Evolutionary conservation across 2,113 vertebrate genomes (phyloP).

Genomic region (Chrysemys picta): DNA sequence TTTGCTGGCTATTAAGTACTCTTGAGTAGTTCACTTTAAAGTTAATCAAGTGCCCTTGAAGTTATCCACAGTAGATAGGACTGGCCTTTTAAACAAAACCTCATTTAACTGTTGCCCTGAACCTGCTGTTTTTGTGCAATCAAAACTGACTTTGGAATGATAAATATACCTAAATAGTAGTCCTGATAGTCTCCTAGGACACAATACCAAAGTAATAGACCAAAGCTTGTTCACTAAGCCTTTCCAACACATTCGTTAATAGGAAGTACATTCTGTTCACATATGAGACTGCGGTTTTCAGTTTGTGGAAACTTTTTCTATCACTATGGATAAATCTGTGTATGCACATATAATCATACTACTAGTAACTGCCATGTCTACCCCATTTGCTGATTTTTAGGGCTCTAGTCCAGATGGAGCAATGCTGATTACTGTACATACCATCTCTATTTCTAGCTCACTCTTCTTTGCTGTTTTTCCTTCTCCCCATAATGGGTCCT

Average conservation of each 20-base stretch:
- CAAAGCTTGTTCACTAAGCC: constrained; percentile 31
- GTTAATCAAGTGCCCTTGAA: background rate
- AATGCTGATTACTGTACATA: background rate
- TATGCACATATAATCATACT: background rate
- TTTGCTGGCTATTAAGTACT: constrained; percentile 11
- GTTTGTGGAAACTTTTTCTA: background rate
- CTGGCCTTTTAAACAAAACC: background rate
- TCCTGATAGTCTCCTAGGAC: background rate
- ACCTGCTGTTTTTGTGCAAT: constrained; percentile 30
- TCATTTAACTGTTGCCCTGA: constrained; percentile 39
- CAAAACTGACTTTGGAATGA: constrained; percentile 34
- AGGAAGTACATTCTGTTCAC: background rate
- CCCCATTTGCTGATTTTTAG: background rate
- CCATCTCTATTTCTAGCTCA: background rate
- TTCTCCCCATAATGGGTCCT: background rate
- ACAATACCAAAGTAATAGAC: constrained; percentile 39
- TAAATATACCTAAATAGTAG: background rate
- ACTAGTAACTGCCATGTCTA: background rate
- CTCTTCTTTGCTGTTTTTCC: background rate
- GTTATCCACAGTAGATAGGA: background rate
- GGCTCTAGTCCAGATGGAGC: background rate
- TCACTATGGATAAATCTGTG: background rate
- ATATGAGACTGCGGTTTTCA: background rate
- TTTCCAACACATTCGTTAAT: constrained; percentile 15
- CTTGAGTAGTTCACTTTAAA: constrained; percentile 29